These are phyloP conservation scores for Machaerirhynchus nigripectus DNA, from an alignment of 2,113 vertebrate genomes.

Conservation along the genomic window DNA sequence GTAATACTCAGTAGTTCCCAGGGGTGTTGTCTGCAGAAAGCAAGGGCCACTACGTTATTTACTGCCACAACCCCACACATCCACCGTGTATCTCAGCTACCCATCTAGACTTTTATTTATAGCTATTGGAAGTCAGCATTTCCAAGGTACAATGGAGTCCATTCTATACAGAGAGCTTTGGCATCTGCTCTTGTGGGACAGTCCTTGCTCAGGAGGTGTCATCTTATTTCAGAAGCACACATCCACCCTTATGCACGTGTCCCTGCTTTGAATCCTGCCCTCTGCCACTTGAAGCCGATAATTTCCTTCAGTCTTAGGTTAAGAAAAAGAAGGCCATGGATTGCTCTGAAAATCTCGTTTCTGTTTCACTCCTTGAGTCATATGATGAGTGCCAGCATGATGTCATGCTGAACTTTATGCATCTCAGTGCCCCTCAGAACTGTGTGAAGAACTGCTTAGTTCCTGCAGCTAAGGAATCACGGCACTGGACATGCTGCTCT, in stretches of 20 bases:
- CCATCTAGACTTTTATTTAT: not conserved
- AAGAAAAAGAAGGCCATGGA: not conserved
- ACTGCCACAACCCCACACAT: not conserved
- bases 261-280: not conserved
- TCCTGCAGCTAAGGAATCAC: not conserved
- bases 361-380: not conserved
- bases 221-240: not conserved
- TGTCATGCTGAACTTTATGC: not conserved
- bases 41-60: not conserved
- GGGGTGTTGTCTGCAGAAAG: not conserved
- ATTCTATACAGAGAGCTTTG: not conserved
- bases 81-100: rapidly evolving
- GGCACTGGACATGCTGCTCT: not conserved
- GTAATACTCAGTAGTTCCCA: not conserved
- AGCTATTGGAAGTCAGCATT: not conserved
- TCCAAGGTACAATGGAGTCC: not conserved
- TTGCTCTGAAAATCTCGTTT: not conserved
- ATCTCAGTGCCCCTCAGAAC: not conserved
- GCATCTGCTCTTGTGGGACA: not conserved
- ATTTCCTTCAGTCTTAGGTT: not conserved
- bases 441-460: not conserved
- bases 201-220: not conserved
- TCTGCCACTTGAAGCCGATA: too few relatives aligned
- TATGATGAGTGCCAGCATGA: not conserved
- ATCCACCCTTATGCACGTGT: rapidly evolving